phyloP scores from a whole-genome alignment of 2,888 invertebrate species.

The Molanna angustata region DNA sequence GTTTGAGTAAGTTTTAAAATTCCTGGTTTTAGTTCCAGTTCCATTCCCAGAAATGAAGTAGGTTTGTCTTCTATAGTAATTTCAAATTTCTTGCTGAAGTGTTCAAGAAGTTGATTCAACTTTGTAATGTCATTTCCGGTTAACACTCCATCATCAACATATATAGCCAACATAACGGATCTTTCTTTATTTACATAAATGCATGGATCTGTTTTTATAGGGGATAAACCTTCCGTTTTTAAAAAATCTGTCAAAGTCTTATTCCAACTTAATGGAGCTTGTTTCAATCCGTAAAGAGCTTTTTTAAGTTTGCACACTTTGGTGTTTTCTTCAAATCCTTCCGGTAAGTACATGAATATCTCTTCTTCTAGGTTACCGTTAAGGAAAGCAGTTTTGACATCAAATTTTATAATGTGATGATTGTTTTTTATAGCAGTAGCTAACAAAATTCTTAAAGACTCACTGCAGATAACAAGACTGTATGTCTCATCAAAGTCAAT shows the following conservation, averaged over 20 bases:
- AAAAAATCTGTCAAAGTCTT: background rate
- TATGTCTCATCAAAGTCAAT: background rate
- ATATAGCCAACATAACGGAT: background rate
- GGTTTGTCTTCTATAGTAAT: background rate
- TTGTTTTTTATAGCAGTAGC: background rate
- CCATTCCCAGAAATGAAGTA: background rate
- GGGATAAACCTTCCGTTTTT: background rate
- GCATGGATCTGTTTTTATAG: slow-evolving; percentile 2
- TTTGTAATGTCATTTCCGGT: background rate
- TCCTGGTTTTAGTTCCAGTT: background rate
- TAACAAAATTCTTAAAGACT: background rate
- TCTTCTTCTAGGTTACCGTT: background rate
- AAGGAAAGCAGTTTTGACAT: slow-evolving; percentile 1
- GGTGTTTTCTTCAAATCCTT: background rate
- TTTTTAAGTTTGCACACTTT: slow-evolving; percentile 3
- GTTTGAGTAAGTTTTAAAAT: slow-evolving; percentile 1
- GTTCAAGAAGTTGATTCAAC: slow-evolving; percentile 13
- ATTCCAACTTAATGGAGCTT: slow-evolving; percentile 1
- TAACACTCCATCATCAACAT: background rate
- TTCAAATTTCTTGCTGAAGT: background rate
- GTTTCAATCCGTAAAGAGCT: background rate
- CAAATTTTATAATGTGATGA: background rate
- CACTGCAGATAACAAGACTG: background rate
- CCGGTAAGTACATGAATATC: background rate
- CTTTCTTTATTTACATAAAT: slow-evolving; percentile 4